Evolutionary conservation across 2,888 invertebrate genomes (phyloP).

Genomic region (Synergus gifuensis): DNA sequence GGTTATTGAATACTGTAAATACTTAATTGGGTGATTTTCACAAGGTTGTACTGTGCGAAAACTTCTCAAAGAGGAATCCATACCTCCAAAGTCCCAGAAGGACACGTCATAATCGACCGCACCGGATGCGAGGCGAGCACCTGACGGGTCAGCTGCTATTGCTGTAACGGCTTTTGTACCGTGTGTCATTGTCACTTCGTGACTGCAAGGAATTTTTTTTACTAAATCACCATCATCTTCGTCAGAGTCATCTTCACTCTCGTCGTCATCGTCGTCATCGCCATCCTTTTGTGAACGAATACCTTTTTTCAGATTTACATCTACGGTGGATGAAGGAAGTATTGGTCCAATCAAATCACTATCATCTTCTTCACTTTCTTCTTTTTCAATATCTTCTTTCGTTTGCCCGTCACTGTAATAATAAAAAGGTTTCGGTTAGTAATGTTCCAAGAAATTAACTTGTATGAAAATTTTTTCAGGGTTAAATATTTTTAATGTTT

Average conservation of each 20-base stretch:
- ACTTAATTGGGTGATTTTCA: conserved; percentile 95
- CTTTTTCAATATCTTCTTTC: not conserved
- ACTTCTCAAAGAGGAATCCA: conserved; percentile 94
- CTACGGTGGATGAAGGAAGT: conserved; percentile 54
- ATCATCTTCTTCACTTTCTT: conserved; percentile 40
- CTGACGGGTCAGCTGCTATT: conserved; percentile 94
- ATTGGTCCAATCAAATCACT: conserved; percentile 69
- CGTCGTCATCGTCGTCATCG: conserved; percentile 70
- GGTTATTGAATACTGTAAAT: conserved; percentile 93
- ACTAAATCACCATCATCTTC: conserved; percentile 69
- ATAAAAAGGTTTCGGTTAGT: not conserved
- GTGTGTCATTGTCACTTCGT: conserved; percentile 92
- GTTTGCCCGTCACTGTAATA: conserved; percentile 7
- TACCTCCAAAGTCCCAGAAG: conserved; percentile 99
- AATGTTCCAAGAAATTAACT: not conserved
- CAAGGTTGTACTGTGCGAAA: conserved; percentile 97
- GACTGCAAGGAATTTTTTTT: conserved; percentile 85
- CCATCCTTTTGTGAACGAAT: conserved; percentile 53
- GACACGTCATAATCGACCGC: conserved; percentile 97
- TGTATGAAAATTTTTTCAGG: not conserved
- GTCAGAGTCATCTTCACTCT: conserved; percentile 67
- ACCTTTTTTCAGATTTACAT: conserved; percentile 38
- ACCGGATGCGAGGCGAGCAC: conserved; percentile 93
- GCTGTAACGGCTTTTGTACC: conserved; percentile 94
- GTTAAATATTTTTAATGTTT: too few relatives aligned